phyloP scores from a whole-genome alignment of 64 coral and sea anemone genomes.

The Pocillopora verrucosa region DNA sequence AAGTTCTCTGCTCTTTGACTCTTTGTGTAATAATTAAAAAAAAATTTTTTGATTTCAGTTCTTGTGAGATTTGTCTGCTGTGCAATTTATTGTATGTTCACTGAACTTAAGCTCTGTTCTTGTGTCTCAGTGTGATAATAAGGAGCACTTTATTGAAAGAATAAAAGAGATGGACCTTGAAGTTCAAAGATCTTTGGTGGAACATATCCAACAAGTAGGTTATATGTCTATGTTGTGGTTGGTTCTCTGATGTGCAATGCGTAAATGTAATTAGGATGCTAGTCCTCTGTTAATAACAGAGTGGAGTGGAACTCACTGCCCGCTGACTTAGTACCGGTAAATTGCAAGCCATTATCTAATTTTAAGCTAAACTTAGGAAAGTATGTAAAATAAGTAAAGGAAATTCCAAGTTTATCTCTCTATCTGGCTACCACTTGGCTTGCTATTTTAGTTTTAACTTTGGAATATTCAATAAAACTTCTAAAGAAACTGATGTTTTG shows the following conservation, averaged over 20 bases:
- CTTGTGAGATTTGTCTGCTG: background rate
- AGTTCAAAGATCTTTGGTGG: conserved; percentile 80
- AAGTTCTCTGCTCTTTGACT: too few relatives aligned
- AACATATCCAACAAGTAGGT: conserved; percentile 80
- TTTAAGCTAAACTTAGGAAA: too few relatives aligned
- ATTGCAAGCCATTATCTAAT: too few relatives aligned
- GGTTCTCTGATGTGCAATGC: too few relatives aligned
- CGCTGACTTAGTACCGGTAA: too few relatives aligned
- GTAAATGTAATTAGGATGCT: background rate
- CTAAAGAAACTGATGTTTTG: background rate
- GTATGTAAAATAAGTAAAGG: too few relatives aligned
- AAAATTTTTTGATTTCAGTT: background rate
- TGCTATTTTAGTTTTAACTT: too few relatives aligned
- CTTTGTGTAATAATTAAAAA: too few relatives aligned
- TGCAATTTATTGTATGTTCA: background rate
- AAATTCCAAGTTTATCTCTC: too few relatives aligned
- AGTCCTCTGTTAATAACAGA: too few relatives aligned
- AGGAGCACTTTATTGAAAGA: conserved; percentile 88
- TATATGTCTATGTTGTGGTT: background rate
- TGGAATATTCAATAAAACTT: background rate
- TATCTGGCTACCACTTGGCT: too few relatives aligned
- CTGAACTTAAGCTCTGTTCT: background rate
- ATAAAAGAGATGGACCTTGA: conserved; percentile 77
- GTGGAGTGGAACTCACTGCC: too few relatives aligned
- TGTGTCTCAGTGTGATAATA: conserved; percentile 81